These are phyloP conservation scores for Hydriomena furcata DNA, from an alignment of 2,888 invertebrate genomes.

Conservation along the genomic window DNA sequence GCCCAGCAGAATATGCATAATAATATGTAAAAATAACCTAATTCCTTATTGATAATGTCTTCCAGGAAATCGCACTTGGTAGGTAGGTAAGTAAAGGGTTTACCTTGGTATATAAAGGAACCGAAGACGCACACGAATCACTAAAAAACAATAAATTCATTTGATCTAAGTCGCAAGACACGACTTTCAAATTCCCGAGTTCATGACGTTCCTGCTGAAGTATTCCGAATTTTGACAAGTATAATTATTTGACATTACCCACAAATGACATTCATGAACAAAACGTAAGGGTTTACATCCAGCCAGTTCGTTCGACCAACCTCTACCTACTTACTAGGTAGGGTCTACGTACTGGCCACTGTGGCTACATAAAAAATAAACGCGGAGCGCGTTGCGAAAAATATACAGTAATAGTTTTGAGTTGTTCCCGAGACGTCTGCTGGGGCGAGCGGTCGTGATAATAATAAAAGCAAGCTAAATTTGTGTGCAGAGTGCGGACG, in stretches of 20 bases:
- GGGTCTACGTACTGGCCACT: slow-evolving; percentile 12
- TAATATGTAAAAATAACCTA: no score
- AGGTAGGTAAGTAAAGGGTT: no score
- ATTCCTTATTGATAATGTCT: no score
- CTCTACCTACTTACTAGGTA: slow-evolving; percentile 16
- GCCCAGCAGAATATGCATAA: no score
- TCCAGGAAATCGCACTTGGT: no score
- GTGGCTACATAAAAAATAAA: slow-evolving; percentile 25
- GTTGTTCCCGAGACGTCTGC: slow-evolving; percentile 23
- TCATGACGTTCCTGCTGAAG: no score
- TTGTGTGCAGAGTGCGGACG: slow-evolving; percentile 16
- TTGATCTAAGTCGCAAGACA: neutral
- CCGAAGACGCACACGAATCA: no score
- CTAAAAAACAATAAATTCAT: no score
- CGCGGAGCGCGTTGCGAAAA: slow-evolving; percentile 16
- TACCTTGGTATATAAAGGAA: no score
- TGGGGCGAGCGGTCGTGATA: slow-evolving; percentile 11
- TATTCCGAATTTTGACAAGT: neutral
- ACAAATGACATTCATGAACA: slow-evolving; percentile 1
- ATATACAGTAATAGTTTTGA: slow-evolving; percentile 15
- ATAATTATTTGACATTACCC: slow-evolving; percentile 11
- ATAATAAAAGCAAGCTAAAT: slow-evolving; percentile 14
- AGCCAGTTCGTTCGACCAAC: neutral
- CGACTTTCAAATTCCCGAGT: no score
- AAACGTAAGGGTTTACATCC: neutral